phyloP scores from a whole-genome alignment of 2,113 vertebrate genomes.

The Nycticebus coucang region DNA sequence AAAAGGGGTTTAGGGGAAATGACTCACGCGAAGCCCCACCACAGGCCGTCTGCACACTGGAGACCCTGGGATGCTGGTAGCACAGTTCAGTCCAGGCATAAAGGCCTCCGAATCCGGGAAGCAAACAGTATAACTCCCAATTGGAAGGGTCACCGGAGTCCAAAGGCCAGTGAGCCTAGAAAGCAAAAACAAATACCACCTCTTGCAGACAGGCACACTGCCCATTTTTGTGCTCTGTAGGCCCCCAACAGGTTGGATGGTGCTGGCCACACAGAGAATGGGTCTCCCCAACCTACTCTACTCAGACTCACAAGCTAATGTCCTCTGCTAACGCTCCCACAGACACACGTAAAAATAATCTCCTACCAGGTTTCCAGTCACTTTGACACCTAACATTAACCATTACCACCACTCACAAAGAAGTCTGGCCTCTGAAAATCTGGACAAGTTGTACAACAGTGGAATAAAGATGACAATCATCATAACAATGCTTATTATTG shows the following conservation, averaged over 20 bases:
- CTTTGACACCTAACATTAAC: background rate
- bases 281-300: background rate
- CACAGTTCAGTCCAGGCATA: background rate
- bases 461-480: background rate
- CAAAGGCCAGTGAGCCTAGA: background rate
- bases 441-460: background rate
- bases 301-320: background rate
- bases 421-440: background rate
- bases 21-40: background rate
- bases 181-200: background rate
- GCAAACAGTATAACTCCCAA: background rate
- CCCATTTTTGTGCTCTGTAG: background rate
- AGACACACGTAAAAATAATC: background rate
- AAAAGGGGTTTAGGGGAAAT: background rate
- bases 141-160: background rate
- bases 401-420: background rate
- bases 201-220: background rate
- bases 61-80: background rate
- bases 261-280: background rate
- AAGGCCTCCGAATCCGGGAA: background rate
- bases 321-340: background rate
- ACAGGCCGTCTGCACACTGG: background rate
- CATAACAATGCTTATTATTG: background rate
- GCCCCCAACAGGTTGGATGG: background rate
- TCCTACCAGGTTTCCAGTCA: background rate